Percentiles rank a stretch among this genome's conserved stretches.
Conservation (phyloP, 2,797 vertebrate species). For the Argya squamiceps region DNA sequence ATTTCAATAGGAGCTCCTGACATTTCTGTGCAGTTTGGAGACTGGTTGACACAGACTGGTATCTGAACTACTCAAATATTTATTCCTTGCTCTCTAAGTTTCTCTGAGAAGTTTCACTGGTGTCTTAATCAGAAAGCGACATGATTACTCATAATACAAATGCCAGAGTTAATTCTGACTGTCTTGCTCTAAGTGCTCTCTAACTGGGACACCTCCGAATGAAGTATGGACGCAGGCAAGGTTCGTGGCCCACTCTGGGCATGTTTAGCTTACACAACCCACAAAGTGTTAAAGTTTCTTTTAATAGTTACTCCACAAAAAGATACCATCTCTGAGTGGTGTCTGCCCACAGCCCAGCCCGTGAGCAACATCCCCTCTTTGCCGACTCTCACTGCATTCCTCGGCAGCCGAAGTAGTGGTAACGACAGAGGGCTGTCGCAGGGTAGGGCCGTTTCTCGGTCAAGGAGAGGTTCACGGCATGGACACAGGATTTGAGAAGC, state of each 20-base stretch:
- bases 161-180: background rate
- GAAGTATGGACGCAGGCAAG: background rate
- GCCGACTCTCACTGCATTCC: background rate
- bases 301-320: background rate
- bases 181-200: background rate
- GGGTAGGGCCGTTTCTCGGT: background rate
- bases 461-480: background rate
- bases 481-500: accelerated
- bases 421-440: background rate
- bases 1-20: background rate
- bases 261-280: background rate
- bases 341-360: background rate
- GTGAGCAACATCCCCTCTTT: background rate
- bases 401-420: background rate
- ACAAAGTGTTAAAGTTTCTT: background rate
- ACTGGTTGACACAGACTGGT: background rate
- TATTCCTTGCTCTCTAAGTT: background rate
- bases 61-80: background rate
- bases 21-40: background rate
- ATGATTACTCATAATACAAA: background rate
- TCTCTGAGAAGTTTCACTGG: background rate
- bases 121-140: background rate
- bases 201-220: background rate
- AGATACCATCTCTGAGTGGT: background rate
- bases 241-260: background rate